These are phyloP conservation scores for Anser cygnoides DNA, from an alignment of 2,113 vertebrate species.

Conservation along the genomic window DNA sequence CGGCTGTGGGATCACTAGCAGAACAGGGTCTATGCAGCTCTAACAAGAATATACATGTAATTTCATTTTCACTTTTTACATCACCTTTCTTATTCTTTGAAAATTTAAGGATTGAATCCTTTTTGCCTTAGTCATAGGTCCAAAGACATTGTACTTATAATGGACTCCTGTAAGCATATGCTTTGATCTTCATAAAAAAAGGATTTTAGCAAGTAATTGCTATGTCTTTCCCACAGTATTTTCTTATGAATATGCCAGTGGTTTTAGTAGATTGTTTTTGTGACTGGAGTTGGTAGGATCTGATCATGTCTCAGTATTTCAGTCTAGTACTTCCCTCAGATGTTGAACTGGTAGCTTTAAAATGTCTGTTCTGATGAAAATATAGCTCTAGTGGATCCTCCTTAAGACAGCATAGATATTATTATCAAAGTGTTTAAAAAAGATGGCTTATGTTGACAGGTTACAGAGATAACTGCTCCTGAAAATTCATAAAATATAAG, in stretches of 20 bases:
- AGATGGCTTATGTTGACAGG: background rate
- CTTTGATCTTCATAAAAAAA: background rate
- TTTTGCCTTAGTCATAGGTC: background rate
- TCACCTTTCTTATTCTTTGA: background rate
- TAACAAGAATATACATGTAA: background rate
- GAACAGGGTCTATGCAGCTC: background rate
- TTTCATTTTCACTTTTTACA: background rate
- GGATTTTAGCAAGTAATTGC: background rate
- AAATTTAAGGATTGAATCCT: background rate
- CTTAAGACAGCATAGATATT: background rate
- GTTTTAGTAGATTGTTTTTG: background rate
- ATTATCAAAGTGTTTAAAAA: background rate
- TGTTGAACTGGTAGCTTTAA: background rate
- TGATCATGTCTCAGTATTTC: background rate
- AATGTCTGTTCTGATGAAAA: background rate
- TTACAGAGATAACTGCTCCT: background rate
- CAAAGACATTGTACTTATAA: background rate
- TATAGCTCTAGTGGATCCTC: background rate
- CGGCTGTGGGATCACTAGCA: background rate
- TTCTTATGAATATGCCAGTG: background rate
- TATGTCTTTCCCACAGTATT: background rate
- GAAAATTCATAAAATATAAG: background rate
- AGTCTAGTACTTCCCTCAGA: background rate
- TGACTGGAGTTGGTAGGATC: background rate
- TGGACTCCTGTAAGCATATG: background rate